Evolutionary conservation across 2,888 invertebrate species (phyloP), one percentile per base, ranked within the genome.

Genomic region (Lithophane semibrunnea): DNA sequence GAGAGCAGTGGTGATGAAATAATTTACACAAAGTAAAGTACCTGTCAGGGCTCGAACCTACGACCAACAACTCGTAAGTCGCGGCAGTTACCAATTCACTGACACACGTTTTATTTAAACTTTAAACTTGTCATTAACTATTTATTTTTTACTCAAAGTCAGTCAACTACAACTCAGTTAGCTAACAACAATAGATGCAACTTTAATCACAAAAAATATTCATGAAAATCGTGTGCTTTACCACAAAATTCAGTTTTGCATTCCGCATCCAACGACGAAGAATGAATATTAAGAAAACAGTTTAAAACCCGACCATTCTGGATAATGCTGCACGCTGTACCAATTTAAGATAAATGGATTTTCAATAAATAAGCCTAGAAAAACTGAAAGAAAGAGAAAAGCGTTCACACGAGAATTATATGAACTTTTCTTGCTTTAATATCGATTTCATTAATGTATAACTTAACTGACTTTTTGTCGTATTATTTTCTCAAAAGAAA

Each of bases 221-320:
- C 13, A n/a, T 9, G 10, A 67, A 67, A 18, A 83, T 24, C 2
- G 60, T 13, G 16, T 29, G 18, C 70, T 42, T 67, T 18, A n/a
- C 54, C 0, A 13, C 47, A 64, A 84, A 71, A 84, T 84, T 71
- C 37, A 75, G 21, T 82, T 80, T 58, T 56, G 60, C 44, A 64
- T 56, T 71, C 44, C 47, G 16, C 52, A 52, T 52, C 8, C 18
- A 58, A 66, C 44, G 29, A 37, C n/a, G 54, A n/a, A 9, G 37
- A 63, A 37, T 37, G 37, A 37, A 37, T 37, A 37, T 37, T 37
- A 37, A 37, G 37, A 37, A 37, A 70, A 47, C 2, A 2, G 9
- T 69, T 83, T 56, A 12, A 42, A 58, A 63, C 42, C 10, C 13
- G 58, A 7, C 64, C 76, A 13, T 37, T 13, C 37, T 52, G 12